phyloP scores from a whole-genome alignment of 2,888 invertebrate species.

The Camptogramma bilineatum region DNA sequence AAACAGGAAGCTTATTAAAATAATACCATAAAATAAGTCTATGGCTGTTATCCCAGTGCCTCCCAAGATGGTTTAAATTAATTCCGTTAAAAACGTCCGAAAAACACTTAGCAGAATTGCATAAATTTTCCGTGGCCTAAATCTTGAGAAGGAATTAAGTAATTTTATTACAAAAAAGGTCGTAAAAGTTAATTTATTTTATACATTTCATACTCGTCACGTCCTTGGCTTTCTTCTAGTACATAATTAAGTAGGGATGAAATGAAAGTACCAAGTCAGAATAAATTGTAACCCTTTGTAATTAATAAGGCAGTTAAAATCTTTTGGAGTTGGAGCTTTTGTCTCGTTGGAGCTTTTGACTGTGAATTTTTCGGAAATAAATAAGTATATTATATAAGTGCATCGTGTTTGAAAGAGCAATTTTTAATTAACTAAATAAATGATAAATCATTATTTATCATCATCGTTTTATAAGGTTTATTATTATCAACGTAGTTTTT shows the following conservation, averaged over 20 bases:
- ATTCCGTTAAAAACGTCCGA: slow-evolving; percentile 35
- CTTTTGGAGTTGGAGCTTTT: slow-evolving; percentile 28
- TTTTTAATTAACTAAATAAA: too few species aligned
- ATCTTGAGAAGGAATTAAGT: slow-evolving; percentile 47
- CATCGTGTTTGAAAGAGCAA: neutral
- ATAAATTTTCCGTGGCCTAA: slow-evolving; percentile 40
- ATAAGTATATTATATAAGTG: neutral
- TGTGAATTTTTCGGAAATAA: slow-evolving; percentile 42
- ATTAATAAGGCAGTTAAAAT: slow-evolving; percentile 36
- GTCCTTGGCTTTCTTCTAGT: slow-evolving; percentile 56
- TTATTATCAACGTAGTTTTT: too few species aligned
- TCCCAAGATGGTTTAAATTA: slow-evolving; percentile 29
- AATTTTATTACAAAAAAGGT: slow-evolving; percentile 62
- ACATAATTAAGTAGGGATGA: slow-evolving; percentile 48
- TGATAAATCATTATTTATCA: too few species aligned
- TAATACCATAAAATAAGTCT: slow-evolving; percentile 1
- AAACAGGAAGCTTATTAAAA: neutral
- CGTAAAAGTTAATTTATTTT: slow-evolving; percentile 66
- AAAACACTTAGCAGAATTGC: slow-evolving; percentile 40
- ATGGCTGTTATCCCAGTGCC: slow-evolving; percentile 17
- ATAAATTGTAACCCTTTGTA: slow-evolving; percentile 52
- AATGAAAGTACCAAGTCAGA: slow-evolving; percentile 44
- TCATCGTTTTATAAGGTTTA: too few species aligned
- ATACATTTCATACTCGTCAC: slow-evolving; percentile 64
- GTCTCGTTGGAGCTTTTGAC: slow-evolving; percentile 28